Percentiles rank a stretch among this genome's conserved stretches.
phyloP scores from a whole-genome alignment of 2,113 vertebrate genomes.

The Hoplias malabaricus region DNA sequence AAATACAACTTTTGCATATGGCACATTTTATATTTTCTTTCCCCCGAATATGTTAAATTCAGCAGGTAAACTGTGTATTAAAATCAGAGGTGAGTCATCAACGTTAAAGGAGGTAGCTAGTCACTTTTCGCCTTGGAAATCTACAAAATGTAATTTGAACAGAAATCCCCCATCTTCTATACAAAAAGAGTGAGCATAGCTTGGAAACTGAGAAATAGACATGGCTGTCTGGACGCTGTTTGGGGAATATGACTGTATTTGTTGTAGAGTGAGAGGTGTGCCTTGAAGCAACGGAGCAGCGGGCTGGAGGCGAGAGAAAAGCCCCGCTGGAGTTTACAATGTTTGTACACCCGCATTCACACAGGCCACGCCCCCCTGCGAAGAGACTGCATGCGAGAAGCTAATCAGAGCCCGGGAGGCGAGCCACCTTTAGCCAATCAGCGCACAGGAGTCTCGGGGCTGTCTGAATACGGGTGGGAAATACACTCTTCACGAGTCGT shows the following conservation, averaged over 20 bases:
- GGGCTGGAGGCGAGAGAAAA: slow-evolving; percentile 76
- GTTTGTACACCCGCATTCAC: not conserved
- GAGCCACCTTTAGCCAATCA: not conserved
- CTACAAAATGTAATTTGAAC: too few species aligned
- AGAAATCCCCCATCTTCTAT: too few species aligned
- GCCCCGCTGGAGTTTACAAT: not conserved
- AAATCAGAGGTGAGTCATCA: too few species aligned
- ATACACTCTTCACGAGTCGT: slow-evolving; percentile 65
- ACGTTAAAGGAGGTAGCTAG: too few species aligned
- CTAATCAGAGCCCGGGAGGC: not conserved
- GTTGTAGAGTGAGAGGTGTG: slow-evolving; percentile 81
- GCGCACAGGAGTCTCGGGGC: not conserved
- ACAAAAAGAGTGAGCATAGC: too few species aligned
- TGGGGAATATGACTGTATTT: slow-evolving; percentile 63
- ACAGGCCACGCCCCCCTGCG: not conserved
- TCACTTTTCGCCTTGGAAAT: too few species aligned
- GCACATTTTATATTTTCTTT: too few species aligned
- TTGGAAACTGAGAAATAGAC: too few species aligned
- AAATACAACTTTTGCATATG: too few species aligned
- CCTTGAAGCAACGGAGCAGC: slow-evolving; percentile 71
- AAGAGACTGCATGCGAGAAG: not conserved
- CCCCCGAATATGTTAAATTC: too few species aligned
- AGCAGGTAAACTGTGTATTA: too few species aligned
- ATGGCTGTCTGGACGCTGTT: too few species aligned
- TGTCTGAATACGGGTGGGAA: not conserved